Conservation (phyloP, 2,797 vertebrate genomes). For the Urophycis tenuis region DNA sequence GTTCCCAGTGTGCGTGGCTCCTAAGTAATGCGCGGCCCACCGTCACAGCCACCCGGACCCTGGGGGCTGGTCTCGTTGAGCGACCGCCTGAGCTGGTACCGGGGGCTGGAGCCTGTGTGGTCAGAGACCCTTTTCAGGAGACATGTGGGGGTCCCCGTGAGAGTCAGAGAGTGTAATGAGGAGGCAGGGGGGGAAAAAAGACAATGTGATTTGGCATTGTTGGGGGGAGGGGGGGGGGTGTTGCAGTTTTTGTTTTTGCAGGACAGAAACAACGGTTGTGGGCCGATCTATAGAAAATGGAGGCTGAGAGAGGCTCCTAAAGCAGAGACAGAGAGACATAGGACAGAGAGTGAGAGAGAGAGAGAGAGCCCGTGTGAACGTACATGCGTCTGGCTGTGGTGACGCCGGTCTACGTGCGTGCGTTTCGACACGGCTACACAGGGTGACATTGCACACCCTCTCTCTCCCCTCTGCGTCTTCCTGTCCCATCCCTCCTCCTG, state of each 20-base stretch:
- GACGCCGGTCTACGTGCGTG: slow-evolving; percentile 38
- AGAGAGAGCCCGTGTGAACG: slow-evolving; percentile 1
- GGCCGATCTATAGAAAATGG: not conserved
- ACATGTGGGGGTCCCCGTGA: slow-evolving; percentile 33
- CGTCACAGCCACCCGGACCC: slow-evolving; percentile 22
- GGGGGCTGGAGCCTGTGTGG: slow-evolving; percentile 41
- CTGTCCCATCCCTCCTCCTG: slow-evolving; percentile 1
- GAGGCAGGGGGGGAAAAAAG: not conserved
- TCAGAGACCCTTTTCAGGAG: slow-evolving; percentile 46
- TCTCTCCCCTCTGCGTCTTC: slow-evolving; percentile 20
- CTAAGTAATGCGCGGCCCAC: too few relatives aligned
- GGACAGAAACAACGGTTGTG: not conserved
- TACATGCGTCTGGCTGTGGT: slow-evolving; percentile 21
- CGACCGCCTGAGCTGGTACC: slow-evolving; percentile 44
- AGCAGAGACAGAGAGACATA: slow-evolving; percentile 7
- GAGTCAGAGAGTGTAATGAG: slow-evolving; percentile 14
- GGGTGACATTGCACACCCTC: slow-evolving; percentile 45
- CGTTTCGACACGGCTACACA: slow-evolving; percentile 45
- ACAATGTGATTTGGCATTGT: not conserved
- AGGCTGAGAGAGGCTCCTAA: not conserved
- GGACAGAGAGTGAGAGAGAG: slow-evolving; percentile 16
- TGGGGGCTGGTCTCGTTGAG: slow-evolving; percentile 40
- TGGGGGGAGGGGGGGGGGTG: too few relatives aligned
- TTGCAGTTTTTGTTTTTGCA: not conserved
- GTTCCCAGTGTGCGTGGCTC: too few relatives aligned